These are phyloP conservation scores for Neuroterus valhalla DNA, from an alignment of 1,140 invertebrate genomes.

Conservation along the genomic window DNA sequence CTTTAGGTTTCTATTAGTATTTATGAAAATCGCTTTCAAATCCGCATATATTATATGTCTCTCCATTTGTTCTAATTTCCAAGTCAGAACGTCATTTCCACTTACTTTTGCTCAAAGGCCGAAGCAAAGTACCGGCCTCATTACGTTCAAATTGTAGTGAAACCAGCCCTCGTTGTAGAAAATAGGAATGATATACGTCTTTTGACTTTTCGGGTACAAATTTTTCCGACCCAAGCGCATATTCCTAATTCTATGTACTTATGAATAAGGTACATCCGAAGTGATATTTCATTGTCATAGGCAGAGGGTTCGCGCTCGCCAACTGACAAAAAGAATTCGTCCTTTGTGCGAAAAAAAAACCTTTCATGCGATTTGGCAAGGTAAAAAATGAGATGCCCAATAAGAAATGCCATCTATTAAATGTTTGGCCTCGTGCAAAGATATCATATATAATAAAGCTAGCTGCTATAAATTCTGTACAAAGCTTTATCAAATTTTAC, in stretches of 20 bases:
- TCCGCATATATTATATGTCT: not conserved
- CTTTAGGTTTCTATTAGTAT: no score
- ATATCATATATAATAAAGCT: no score
- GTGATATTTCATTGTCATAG: slow-evolving; percentile 34
- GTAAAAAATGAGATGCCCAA: no score
- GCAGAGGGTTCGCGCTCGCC: not conserved
- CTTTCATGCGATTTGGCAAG: not conserved
- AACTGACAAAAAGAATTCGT: slow-evolving; percentile 17
- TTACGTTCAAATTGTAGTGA: slow-evolving; percentile 24
- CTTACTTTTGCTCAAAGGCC: not conserved
- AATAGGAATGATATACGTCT: slow-evolving; percentile 1
- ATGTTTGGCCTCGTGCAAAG: no score
- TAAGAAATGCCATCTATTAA: no score
- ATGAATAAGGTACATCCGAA: slow-evolving; percentile 25
- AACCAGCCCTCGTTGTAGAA: slow-evolving; percentile 14
- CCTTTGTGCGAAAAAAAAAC: not conserved
- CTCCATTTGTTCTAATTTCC: slow-evolving; percentile 5
- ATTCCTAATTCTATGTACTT: slow-evolving; percentile 17
- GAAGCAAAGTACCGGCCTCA: slow-evolving; percentile 9
- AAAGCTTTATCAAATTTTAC: no score
- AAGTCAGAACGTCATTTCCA: not conserved
- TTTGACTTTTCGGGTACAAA: not conserved
- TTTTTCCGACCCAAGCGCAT: not conserved
- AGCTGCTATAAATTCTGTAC: no score
- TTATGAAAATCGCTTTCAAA: no score